Conservation (phyloP, 2,113 vertebrate genomes). For the Crotalus viridis region DNA sequence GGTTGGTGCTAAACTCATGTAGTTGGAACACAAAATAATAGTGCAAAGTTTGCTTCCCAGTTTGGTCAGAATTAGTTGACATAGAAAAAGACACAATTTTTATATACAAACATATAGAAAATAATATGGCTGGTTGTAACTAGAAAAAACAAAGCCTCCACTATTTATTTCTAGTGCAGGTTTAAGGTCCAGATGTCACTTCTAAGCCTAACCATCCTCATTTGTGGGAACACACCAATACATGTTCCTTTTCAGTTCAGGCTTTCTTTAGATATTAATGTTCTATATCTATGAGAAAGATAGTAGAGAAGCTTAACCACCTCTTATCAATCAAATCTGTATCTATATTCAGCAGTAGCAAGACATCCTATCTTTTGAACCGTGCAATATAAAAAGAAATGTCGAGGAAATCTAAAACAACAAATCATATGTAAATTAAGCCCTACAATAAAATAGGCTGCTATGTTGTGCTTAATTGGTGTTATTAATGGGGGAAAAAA, state of each 20-base stretch:
- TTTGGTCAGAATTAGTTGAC: not conserved
- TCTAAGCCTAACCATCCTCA: not conserved
- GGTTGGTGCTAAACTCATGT: not conserved
- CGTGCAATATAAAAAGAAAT: not conserved
- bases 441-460: not conserved
- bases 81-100: not conserved
- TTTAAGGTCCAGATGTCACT: not conserved
- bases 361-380: not conserved
- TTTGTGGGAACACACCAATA: not conserved
- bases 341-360: not conserved
- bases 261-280: not conserved
- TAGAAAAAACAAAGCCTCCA: not conserved
- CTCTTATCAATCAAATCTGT: not conserved
- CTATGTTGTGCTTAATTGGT: not conserved
- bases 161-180: not conserved
- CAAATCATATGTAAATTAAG: not conserved
- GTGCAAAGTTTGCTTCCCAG: not conserved
- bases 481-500: not conserved
- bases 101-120: not conserved
- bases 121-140: not conserved
- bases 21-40: not conserved
- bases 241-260: not conserved
- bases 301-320: not conserved
- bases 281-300: not conserved
- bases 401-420: not conserved